Evolutionary conservation across 1,140 invertebrate genomes (phyloP), one percentile per base, ranked within the genome.

Genomic region (Drosophila kanapiae): DNA sequence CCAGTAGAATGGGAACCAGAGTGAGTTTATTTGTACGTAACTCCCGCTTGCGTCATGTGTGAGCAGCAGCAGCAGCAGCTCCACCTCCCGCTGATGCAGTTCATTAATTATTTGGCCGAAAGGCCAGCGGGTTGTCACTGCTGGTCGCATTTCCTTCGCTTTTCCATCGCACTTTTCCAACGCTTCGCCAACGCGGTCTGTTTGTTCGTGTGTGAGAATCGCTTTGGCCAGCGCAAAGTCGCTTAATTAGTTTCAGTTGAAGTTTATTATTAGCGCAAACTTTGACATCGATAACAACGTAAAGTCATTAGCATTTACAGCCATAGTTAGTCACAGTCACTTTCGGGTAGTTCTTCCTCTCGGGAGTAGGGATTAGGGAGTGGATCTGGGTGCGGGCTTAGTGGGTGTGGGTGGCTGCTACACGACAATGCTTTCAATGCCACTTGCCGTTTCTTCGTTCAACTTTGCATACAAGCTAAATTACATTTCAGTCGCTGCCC

Each of bases 211-310:
- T 71, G 71, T 40, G 67, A 54, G 53, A 35, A 57, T 56, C 51
- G 75, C 51, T 70, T 80, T 74, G 72, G 70, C 77, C 78, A 82
- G 75, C 62, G 53, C 67, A 71, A 78, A 84, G 77, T 87, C 61
- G 77, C 84, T 81, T 88, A 87, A 87, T 87, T 87, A 88, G 85
- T 90, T 87, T 78, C 60, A 78, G 78, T 84, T 84, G 72, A 80
- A 80, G 84, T 88, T 87, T 78, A 87, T 87, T 88, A 88, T 87
- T 84, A 88, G 84, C 59, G 69, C 69, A 88, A 87, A 87, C 80
- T 87, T 88, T 84, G 84, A 78, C 85, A 88, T 88, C 84, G 84
- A 88, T 88, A 87, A 87, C 85, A 88, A 80, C 80, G 82, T 82
- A 88, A 88, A 88, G 83, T 80, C 84, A 87, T 87, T 87, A 83